Conservation (phyloP, 2,113 vertebrate genomes). For the Anoplopoma fimbria region DNA sequence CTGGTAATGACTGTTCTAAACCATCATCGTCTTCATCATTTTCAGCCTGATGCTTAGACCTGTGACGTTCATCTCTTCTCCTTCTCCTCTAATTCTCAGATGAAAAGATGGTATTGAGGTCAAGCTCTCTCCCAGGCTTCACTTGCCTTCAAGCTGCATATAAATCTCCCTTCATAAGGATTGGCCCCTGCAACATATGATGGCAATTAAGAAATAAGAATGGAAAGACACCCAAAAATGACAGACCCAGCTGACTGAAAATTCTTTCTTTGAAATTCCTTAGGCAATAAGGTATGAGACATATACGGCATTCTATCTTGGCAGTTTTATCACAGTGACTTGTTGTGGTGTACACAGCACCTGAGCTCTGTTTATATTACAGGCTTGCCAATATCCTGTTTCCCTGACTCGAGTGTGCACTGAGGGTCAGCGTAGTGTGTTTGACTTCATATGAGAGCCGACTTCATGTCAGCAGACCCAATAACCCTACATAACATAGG, state of each 20-base stretch:
- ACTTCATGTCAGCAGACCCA: slow-evolving; percentile 38
- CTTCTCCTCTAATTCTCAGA: not conserved
- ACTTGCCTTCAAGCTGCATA: not conserved
- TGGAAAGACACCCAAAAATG: not conserved
- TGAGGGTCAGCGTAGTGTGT: slow-evolving; percentile 35
- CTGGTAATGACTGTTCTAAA: not conserved
- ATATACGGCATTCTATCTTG: slow-evolving; percentile 30
- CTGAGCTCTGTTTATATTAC: slow-evolving; percentile 63
- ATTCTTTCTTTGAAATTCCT: not conserved
- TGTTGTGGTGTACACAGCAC: slow-evolving; percentile 35
- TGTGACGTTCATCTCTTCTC: not conserved
- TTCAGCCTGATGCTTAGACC: not conserved
- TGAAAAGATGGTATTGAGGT: not conserved
- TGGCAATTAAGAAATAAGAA: not conserved
- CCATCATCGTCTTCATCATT: not conserved
- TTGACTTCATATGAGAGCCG: slow-evolving; percentile 50
- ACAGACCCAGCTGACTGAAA: not conserved
- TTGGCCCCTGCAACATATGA: not conserved
- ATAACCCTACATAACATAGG: slow-evolving; percentile 19
- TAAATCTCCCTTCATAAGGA: not conserved
- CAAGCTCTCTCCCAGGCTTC: not conserved
- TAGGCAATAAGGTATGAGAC: not conserved
- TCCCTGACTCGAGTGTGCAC: slow-evolving; percentile 14
- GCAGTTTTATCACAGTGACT: slow-evolving; percentile 30
- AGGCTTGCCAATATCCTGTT: slow-evolving; percentile 70